Conservation (phyloP, 2,888 invertebrate genomes). For the Parnassius mnemosyne region DNA sequence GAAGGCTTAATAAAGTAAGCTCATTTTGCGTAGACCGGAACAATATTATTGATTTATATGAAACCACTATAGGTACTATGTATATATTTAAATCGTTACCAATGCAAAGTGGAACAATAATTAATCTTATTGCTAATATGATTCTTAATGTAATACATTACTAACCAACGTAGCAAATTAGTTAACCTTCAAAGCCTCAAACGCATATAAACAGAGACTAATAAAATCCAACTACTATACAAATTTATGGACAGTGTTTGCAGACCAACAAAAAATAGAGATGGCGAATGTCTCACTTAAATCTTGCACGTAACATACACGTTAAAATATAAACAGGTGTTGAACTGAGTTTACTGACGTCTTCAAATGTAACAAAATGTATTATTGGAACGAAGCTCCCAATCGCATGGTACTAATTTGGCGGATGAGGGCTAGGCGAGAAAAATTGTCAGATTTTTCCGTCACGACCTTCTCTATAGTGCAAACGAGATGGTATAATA, state of each 20-base stretch:
- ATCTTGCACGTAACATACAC: constrained; percentile 53
- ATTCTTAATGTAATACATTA: constrained; percentile 13
- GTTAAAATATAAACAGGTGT: constrained; percentile 70
- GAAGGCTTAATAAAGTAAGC: too few relatives aligned
- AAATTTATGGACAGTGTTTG: constrained; percentile 46
- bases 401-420: too few relatives aligned
- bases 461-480: too few relatives aligned
- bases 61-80: too few relatives aligned
- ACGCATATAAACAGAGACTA: constrained; percentile 15
- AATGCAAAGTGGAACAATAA: background rate
- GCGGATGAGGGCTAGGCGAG: too few relatives aligned
- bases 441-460: too few relatives aligned
- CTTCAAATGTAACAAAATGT: background rate
- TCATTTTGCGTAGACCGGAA: too few relatives aligned
- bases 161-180: constrained; percentile 6
- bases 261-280: constrained; percentile 55
- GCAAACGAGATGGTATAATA: too few relatives aligned
- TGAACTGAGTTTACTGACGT: constrained; percentile 68
- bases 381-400: too few relatives aligned
- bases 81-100: too few relatives aligned
- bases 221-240: constrained; percentile 23
- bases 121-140: constrained; percentile 2
- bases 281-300: constrained; percentile 60
- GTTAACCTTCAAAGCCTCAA: constrained; percentile 20
- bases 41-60: too few relatives aligned